Evolutionary conservation across 2,797 vertebrate species (phyloP).

Genomic region (Periparus ater): DNA sequence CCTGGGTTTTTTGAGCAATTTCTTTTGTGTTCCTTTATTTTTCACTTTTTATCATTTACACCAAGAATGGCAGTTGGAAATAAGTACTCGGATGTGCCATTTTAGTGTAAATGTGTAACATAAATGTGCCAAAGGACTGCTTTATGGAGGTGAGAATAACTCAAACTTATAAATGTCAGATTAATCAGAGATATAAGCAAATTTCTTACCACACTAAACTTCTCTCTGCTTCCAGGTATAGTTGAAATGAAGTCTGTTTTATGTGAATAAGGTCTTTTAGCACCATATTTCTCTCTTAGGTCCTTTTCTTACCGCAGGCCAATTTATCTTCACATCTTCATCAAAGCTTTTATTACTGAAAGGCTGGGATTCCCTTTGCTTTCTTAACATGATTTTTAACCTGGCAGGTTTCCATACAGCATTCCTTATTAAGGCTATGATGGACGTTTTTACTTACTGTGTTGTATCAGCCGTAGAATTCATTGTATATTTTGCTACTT

Average conservation of each 20-base stretch:
- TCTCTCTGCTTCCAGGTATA: not conserved
- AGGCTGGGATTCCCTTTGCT: not conserved
- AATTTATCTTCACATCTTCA: not conserved
- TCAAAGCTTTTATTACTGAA: not conserved
- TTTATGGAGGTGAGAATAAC: not conserved
- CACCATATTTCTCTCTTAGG: not conserved
- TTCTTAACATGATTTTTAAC: not conserved
- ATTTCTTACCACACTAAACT: not conserved
- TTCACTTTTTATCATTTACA: not conserved
- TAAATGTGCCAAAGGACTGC: not conserved
- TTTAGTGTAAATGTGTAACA: not conserved
- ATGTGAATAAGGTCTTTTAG: not conserved
- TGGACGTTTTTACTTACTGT: not conserved
- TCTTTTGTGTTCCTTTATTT: not conserved
- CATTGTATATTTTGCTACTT: not conserved
- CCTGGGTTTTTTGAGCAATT: not conserved
- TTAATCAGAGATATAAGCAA: not conserved
- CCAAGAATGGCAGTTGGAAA: not conserved
- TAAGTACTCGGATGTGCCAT: not conserved
- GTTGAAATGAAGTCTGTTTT: not conserved
- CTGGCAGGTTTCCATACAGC: not conserved
- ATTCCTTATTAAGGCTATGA: not conserved
- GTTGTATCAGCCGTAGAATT: not conserved
- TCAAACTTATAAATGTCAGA: not conserved
- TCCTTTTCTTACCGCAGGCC: not conserved